A percentile compares a stretch with the other conserved stretches of the same genome.
Conservation (phyloP, 2,888 invertebrate genomes). For the Philereme vetulata region DNA sequence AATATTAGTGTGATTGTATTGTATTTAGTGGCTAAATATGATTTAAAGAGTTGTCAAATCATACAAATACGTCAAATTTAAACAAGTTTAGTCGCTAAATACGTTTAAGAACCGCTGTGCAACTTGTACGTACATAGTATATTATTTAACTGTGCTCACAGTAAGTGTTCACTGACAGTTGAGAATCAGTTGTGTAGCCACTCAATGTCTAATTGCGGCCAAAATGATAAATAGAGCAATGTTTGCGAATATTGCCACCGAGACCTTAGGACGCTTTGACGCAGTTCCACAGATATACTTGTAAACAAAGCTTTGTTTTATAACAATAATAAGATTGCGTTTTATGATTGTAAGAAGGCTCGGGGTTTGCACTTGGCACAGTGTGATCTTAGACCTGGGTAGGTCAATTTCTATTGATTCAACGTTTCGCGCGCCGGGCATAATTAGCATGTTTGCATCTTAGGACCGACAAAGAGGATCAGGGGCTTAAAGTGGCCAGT, state of each 20-base stretch:
- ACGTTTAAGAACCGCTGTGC: too few relatives aligned
- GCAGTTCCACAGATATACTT: slow-evolving; percentile 30
- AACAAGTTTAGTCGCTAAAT: too few relatives aligned
- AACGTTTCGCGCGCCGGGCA: too few relatives aligned
- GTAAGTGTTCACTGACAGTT: background rate
- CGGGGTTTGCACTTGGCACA: slow-evolving; percentile 4
- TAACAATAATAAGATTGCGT: slow-evolving; percentile 12
- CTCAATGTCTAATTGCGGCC: slow-evolving; percentile 26
- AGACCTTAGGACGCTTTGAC: slow-evolving; percentile 42
- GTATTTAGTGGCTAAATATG: too few relatives aligned
- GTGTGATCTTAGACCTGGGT: background rate
- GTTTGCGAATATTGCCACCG: slow-evolving; percentile 38
- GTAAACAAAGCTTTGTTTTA: slow-evolving; percentile 35
- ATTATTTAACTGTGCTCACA: too few relatives aligned
- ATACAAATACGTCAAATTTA: too few relatives aligned
- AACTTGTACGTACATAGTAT: too few relatives aligned
- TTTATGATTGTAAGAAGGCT: slow-evolving; percentile 10
- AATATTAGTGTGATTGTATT: too few relatives aligned
- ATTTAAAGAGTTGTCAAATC: too few relatives aligned
- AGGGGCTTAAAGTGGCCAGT: too few relatives aligned
- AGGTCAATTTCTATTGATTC: background rate
- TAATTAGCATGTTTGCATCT: too few relatives aligned
- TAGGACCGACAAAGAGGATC: too few relatives aligned
- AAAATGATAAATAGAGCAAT: slow-evolving; percentile 27
- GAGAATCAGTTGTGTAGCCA: slow-evolving; percentile 18